These are phyloP conservation scores for Apodemia mormo DNA, from an alignment of 2,888 invertebrate species.

Conservation along the genomic window DNA sequence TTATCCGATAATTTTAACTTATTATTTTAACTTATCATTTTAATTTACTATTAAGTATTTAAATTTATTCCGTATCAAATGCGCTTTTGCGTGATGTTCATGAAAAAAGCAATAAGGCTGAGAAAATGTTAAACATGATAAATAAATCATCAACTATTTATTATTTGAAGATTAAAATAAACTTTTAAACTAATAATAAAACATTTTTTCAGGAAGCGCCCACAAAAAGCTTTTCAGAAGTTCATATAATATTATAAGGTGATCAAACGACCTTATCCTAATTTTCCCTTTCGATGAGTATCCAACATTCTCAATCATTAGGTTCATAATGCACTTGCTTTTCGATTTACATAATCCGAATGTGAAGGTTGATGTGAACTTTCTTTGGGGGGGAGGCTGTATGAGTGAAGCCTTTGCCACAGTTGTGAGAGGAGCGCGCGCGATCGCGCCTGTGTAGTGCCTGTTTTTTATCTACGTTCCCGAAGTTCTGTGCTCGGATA, in stretches of 20 bases:
- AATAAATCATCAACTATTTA: too few species aligned
- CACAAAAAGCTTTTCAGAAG: not conserved
- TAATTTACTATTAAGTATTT: too few species aligned
- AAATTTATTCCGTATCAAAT: too few species aligned
- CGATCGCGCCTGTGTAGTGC: constrained; percentile 73
- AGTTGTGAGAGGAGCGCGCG: constrained; percentile 69
- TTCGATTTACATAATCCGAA: constrained; percentile 71
- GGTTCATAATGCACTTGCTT: constrained; percentile 56
- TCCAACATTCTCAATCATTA: constrained; percentile 39
- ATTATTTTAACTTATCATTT: too few species aligned
- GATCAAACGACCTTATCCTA: constrained; percentile 42
- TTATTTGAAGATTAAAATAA: too few species aligned
- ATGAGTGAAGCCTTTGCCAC: constrained; percentile 48
- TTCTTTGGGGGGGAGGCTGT: constrained; percentile 70
- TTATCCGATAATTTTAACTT: too few species aligned
- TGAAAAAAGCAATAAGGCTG: too few species aligned
- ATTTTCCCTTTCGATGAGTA: constrained; percentile 38
- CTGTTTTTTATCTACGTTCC: constrained; percentile 49
- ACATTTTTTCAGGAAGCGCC: not conserved
- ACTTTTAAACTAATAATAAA: not conserved
- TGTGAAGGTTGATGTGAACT: constrained; percentile 69
- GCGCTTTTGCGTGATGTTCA: too few species aligned
- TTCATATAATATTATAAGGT: constrained; percentile 12
- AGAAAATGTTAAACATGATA: too few species aligned
- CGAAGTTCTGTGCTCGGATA: constrained; percentile 70